Base-by-base conservation (phyloP, 1,140 invertebrate genomes). In the Drosophila chauvacae region DNA sequence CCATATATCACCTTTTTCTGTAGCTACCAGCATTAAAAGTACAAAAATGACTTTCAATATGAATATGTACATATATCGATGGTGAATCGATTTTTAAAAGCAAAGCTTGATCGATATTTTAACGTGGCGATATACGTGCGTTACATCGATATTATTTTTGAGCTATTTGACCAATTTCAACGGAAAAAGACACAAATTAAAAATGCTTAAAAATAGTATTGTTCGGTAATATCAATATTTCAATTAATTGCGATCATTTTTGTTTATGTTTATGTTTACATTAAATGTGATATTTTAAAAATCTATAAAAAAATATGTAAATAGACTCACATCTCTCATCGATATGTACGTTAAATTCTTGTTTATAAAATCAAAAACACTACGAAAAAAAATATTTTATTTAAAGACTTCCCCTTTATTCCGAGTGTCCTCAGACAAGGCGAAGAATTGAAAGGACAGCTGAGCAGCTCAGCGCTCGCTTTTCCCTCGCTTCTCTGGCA, bases 401-500 rank as follows among this genome's bases (percentile, higher is more conserved):
- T n/a, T 26, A 50, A 33, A n/a, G n/a, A 2, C 6, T 33, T 28
- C 3, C n/a, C 11, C 7, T 6, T 37, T 60, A 58, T n/a, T 14
- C 14, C 4, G 10, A 62, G 62, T 65, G 57, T 9, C 16, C 11
- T 2, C 28, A 33, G 18, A 18, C 20, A 28, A 59, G 48, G n/a
- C 39, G 33, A 62, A 18, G 11, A 44, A 35, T 26, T 23, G 28
- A 45, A 45, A 53, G 33, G 61, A 61, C 51, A 42, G 28, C 48
- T 28, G 23, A 35, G 50, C 20, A 53, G 51, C 30, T 35, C 16
- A 30, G 18, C n/a, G 30, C 42, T 41, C 4, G 4, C 30, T 28
- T 72, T 70, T 50, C 35, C 30, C 42, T 30, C 30, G 45, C 37
- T 41, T 23, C 42, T 37, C 50, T 42, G 55, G 66, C 65, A 85